phyloP scores from a whole-genome alignment of 2,888 invertebrate species.

The Trachelus iudaicus region DNA sequence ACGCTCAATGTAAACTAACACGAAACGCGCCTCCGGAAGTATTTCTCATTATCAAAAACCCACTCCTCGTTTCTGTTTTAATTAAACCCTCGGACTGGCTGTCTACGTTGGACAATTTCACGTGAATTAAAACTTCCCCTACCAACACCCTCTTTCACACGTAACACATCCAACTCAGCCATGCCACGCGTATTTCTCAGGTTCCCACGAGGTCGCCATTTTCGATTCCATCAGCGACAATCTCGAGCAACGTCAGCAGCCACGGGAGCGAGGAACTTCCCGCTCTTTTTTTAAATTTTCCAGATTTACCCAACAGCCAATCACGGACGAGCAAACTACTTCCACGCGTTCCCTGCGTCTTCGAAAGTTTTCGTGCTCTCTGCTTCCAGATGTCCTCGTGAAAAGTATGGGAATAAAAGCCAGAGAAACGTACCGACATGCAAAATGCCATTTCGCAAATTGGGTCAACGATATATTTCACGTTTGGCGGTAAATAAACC shows the following conservation, averaged over 20 bases:
- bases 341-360: not conserved
- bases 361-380: not conserved
- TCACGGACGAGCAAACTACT: not conserved
- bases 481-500: constrained; percentile 3
- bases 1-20: not conserved
- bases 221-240: not conserved
- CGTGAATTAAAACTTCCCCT: not conserved
- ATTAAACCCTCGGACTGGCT: not conserved
- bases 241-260: too few species aligned
- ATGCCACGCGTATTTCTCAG: not conserved
- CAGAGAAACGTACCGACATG: not conserved
- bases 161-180: not conserved
- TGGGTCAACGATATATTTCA: constrained; percentile 3
- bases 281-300: too few species aligned
- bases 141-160: not conserved
- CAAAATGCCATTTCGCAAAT: not conserved
- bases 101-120: not conserved
- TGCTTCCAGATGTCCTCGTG: not conserved
- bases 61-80: not conserved
- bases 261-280: too few species aligned
- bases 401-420: not conserved
- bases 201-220: not conserved
- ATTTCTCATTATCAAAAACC: not conserved
- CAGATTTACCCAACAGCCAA: not conserved
- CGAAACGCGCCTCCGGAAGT: not conserved